phyloP scores from a whole-genome alignment of 1,140 invertebrate genomes.

The Phymastichus coffea region DNA sequence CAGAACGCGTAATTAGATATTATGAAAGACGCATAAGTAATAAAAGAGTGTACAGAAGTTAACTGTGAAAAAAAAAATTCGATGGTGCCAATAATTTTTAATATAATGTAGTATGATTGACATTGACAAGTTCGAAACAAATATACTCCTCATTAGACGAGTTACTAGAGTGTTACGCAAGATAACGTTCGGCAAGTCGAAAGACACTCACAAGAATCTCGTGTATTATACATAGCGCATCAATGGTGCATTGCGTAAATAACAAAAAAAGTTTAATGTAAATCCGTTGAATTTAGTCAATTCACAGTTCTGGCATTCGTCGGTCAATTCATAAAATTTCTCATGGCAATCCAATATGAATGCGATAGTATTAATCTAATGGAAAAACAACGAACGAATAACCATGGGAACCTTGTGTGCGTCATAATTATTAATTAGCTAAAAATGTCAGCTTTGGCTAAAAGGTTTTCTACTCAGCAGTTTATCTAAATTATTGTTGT shows the following conservation, averaged over 20 bases:
- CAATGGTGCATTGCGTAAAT: no score
- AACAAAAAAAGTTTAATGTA: neutral
- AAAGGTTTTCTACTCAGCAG: no score
- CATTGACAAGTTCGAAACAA: no score
- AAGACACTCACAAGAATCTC: neutral
- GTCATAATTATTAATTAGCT: no score
- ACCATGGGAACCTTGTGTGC: no score
- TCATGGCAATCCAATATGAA: neutral
- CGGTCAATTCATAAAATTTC: constrained; percentile 19
- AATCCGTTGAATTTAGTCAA: constrained; percentile 21
- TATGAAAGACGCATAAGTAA: neutral
- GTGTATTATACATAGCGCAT: no score
- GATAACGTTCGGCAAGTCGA: no score
- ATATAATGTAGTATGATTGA: neutral
- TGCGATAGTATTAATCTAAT: neutral
- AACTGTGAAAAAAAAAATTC: neutral
- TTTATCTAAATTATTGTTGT: no score
- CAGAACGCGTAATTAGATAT: constrained; percentile 7
- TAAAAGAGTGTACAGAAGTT: neutral
- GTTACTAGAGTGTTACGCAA: no score
- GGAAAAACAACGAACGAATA: no score
- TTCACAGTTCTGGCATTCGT: constrained; percentile 18
- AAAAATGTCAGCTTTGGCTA: no score
- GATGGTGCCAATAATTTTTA: constrained; percentile 19
- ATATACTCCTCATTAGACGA: no score